Evolutionary conservation across 2,797 vertebrate species (phyloP).

Genomic region (Chromis chromis): DNA sequence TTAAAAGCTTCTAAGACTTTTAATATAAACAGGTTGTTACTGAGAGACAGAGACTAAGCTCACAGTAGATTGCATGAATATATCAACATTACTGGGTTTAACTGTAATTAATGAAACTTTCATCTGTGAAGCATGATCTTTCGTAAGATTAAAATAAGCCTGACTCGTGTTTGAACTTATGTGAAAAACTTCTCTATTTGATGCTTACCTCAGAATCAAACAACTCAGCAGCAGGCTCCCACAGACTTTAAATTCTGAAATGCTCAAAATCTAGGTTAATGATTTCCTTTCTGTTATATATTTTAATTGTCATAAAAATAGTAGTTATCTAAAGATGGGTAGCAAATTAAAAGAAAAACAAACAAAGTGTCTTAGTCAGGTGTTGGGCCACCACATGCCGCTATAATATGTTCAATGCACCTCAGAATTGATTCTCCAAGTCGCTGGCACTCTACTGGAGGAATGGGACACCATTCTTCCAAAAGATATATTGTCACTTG

Average conservation of each 20-base stretch:
- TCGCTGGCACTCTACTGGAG: too few species aligned
- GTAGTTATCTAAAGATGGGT: background rate
- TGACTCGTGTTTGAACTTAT: conserved; percentile 27
- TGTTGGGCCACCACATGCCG: too few species aligned
- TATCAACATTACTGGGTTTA: conserved; percentile 37
- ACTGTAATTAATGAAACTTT: conserved; percentile 34
- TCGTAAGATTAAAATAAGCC: conserved; percentile 37
- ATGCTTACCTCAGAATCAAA: conserved; percentile 1
- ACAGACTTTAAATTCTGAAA: too few species aligned
- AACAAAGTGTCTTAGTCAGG: too few species aligned
- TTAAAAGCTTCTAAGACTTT: conserved; percentile 5
- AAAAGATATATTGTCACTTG: too few species aligned
- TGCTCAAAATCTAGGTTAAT: background rate
- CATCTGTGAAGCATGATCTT: conserved; percentile 32
- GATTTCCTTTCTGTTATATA: background rate
- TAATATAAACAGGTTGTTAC: background rate
- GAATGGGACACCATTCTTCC: too few species aligned
- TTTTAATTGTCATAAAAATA: background rate
- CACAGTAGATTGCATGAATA: conserved; percentile 26
- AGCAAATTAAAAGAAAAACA: too few species aligned
- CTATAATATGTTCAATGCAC: too few species aligned
- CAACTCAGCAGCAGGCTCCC: background rate
- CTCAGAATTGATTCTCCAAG: too few species aligned
- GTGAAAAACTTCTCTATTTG: conserved; percentile 25
- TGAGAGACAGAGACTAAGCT: background rate